Evolutionary conservation across 2,888 invertebrate genomes (phyloP).

Genomic region (Deilephila porcellus): DNA sequence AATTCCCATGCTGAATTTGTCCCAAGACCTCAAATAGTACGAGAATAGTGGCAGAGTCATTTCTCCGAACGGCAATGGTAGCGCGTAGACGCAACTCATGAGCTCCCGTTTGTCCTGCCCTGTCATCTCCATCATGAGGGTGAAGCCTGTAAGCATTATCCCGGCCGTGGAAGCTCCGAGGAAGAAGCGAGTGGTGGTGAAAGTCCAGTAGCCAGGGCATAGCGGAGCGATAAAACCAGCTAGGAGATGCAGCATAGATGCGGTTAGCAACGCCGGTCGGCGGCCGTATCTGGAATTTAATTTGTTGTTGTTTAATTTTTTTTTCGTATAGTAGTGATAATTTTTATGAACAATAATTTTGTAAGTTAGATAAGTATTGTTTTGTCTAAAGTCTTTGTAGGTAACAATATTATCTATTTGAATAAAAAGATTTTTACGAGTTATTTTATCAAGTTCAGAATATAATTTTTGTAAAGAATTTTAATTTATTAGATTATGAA

Average conservation of each 20-base stretch:
- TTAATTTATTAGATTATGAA: neutral
- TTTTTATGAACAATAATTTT: too few species aligned
- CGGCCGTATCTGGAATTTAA: slow-evolving; percentile 86
- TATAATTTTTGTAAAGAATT: too few species aligned
- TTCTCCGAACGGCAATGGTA: slow-evolving; percentile 86
- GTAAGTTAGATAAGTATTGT: too few species aligned
- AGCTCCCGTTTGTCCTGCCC: slow-evolving; percentile 76
- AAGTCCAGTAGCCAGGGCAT: slow-evolving; percentile 81
- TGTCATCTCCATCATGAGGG: slow-evolving; percentile 85
- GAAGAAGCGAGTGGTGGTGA: slow-evolving; percentile 86
- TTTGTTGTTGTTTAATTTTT: neutral
- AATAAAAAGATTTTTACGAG: too few species aligned
- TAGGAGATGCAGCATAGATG: slow-evolving; percentile 87
- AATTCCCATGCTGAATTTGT: slow-evolving; percentile 84
- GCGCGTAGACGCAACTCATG: slow-evolving; percentile 83
- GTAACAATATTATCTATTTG: too few species aligned
- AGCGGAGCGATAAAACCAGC: slow-evolving; percentile 86
- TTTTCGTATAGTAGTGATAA: neutral
- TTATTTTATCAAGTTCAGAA: too few species aligned
- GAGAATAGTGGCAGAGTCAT: slow-evolving; percentile 84
- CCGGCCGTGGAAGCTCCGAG: slow-evolving; percentile 89
- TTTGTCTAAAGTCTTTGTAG: too few species aligned
- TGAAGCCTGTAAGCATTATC: slow-evolving; percentile 88
- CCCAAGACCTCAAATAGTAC: slow-evolving; percentile 86
- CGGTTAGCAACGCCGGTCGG: slow-evolving; percentile 85